Conservation (phyloP, 1,140 invertebrate genomes). For the Aphelenchoides fujianensis region DNA sequence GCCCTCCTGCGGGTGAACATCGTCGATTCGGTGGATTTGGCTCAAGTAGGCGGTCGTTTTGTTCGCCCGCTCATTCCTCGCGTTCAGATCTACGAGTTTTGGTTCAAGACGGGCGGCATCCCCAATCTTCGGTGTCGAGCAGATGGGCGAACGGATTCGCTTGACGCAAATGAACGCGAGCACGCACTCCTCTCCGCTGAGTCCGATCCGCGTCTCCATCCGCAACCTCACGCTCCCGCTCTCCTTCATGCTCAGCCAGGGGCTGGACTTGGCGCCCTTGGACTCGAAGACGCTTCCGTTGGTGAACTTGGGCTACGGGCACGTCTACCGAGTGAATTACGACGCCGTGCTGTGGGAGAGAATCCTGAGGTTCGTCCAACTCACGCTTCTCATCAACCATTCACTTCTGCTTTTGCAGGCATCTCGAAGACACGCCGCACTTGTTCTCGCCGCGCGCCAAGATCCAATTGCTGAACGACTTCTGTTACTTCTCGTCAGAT, state of each 20-base stretch:
- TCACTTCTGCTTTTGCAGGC: too few relatives aligned
- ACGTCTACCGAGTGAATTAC: constrained; percentile 28
- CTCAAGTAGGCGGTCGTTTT: constrained; percentile 32
- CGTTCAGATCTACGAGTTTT: constrained; percentile 47
- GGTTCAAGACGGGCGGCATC: constrained; percentile 45
- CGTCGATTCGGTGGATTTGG: constrained; percentile 41
- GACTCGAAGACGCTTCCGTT: constrained; percentile 21
- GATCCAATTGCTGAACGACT: constrained; percentile 25
- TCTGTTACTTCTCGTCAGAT: constrained; percentile 20
- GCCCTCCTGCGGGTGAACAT: constrained; percentile 29
- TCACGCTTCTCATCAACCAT: too few relatives aligned
- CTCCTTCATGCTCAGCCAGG: constrained; percentile 43
- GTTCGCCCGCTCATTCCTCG: neutral
- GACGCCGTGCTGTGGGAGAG: constrained; percentile 24
- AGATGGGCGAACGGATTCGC: constrained; percentile 30
- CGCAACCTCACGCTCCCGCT: constrained; percentile 41
- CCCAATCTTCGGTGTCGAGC: constrained; percentile 42
- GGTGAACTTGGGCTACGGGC: constrained; percentile 27
- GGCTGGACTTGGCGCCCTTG: constrained; percentile 29
- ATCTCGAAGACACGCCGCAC: constrained; percentile 30
- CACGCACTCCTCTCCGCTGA: constrained; percentile 31
- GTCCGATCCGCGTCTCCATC: constrained; percentile 42
- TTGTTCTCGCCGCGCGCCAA: constrained; percentile 20
- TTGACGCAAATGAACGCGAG: constrained; percentile 32
- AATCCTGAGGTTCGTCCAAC: too few relatives aligned